A percentile compares a stretch with the other conserved stretches of the same genome.
Evolutionary conservation across 2,113 vertebrate genomes (phyloP).

Genomic region (Myotis lucifugus): DNA sequence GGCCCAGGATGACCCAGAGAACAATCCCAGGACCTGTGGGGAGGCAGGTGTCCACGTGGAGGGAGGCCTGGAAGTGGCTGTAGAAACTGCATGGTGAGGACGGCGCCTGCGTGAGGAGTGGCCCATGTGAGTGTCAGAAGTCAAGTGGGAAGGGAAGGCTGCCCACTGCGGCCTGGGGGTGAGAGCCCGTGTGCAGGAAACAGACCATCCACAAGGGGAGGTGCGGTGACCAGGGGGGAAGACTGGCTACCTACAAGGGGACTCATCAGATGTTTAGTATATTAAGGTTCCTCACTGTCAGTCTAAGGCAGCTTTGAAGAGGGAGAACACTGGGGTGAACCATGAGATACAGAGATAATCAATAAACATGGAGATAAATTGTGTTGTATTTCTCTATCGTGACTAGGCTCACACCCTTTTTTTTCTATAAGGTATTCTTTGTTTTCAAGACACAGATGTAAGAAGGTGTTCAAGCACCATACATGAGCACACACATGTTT

Average conservation of each 20-base stretch:
- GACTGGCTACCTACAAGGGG: background rate
- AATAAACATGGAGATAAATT: background rate
- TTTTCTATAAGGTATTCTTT: background rate
- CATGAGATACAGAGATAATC: background rate
- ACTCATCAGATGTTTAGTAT: background rate
- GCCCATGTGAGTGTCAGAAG: background rate
- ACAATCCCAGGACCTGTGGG: background rate
- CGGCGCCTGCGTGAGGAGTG: too few relatives aligned
- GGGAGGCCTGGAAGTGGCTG: background rate
- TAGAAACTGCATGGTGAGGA: background rate
- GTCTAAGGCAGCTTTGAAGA: background rate
- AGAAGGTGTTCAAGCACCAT: background rate
- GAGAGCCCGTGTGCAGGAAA: background rate
- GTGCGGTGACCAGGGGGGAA: background rate
- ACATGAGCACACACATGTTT: background rate
- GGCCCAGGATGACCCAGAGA: background rate
- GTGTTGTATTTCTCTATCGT: background rate
- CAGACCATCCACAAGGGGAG: too few relatives aligned
- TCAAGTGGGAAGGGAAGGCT: background rate
- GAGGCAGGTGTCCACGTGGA: fast-evolving
- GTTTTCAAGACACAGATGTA: background rate
- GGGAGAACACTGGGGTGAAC: background rate
- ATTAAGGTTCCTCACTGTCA: background rate
- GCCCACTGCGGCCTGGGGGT: too few relatives aligned
- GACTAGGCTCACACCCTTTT: background rate